Evolutionary conservation across 2,113 vertebrate species (phyloP), one percentile per base, ranked within the genome.

Genomic region (Zosterops hypoxanthus): DNA sequence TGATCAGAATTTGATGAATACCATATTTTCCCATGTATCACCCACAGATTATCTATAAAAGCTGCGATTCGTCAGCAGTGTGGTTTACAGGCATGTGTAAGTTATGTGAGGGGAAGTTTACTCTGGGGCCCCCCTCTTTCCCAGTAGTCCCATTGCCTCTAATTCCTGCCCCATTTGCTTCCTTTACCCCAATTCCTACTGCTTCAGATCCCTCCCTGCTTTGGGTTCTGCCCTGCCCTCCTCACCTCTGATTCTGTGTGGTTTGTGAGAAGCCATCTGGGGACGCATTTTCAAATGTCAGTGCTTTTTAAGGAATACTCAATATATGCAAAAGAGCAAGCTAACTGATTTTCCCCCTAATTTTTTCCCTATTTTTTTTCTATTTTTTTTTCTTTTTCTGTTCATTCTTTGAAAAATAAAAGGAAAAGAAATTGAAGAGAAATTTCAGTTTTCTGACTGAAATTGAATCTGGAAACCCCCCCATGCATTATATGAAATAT

Each of bases 11-110:
- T 90, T 96, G 92, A 95, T 95, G 88, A 83, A 68, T 63, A 90
- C 88, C 94, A 88, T 28, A 90, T 93, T 93, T 94, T 47, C 64
- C 52, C 59, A 8, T 7, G 75, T 29, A 83, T 88, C 88, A 92
- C 86, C 88, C 88, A 78, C 12, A 9, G 82, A 92, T 97, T 94
- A 90, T 92, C 82, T 90, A 90, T 94, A 92, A 95, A 93, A 94
- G 55, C 71, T 16, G 64, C 12, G 90, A 78, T 78, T 93, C 60
- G 0, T 86, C 91, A 92, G 92, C 94, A 81, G 64, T 66, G 88
- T 88, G 69, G 86, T 81, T 96, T 92, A 71, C 68, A 81, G 5
- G 7, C 68, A 73, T 5, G n/a, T 88, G 60, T 61, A 72, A 94
- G 80, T 81, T 73, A 83, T 78, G 90, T 4, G 13, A 83, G 21